phyloP scores from a whole-genome alignment of 2,113 vertebrate species.

The Lepisosteus osseus region DNA sequence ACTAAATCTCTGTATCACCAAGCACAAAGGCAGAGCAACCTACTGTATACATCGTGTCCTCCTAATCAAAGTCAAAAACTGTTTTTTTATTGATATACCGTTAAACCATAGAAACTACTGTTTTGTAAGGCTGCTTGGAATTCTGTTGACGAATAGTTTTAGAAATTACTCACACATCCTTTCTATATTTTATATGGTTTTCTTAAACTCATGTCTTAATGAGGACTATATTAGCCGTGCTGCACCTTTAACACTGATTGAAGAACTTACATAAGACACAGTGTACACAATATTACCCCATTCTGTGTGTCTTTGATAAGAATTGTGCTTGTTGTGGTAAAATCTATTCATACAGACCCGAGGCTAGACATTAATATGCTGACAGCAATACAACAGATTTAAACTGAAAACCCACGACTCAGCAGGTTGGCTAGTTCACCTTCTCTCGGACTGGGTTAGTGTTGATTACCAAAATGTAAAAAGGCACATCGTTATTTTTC shows the following conservation, averaged over 20 bases:
- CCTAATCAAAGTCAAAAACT: too few species aligned
- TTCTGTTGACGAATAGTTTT: too few species aligned
- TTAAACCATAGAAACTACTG: too few species aligned
- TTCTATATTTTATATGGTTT: not conserved
- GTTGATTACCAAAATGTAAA: constrained; percentile 23
- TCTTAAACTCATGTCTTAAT: not conserved
- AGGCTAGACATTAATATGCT: constrained; percentile 18
- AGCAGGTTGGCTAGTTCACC: constrained; percentile 28
- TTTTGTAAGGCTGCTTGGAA: not conserved
- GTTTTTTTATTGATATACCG: too few species aligned
- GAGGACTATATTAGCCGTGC: not conserved
- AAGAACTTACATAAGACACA: not conserved
- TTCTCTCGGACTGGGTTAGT: constrained; percentile 35
- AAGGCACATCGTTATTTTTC: constrained; percentile 5
- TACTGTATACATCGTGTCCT: too few species aligned
- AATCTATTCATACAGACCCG: constrained; percentile 2
- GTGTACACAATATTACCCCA: not conserved
- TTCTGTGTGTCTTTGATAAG: constrained; percentile 3
- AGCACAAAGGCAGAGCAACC: too few species aligned
- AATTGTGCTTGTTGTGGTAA: not conserved
- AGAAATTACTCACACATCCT: too few species aligned
- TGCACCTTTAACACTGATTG: not conserved
- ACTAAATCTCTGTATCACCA: too few species aligned
- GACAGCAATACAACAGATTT: constrained; percentile 33
- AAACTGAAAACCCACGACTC: constrained; percentile 43